These are phyloP conservation scores for Acanthosoma haemorrhoidale DNA, from an alignment of 2,888 invertebrate species.

Conservation along the genomic window DNA sequence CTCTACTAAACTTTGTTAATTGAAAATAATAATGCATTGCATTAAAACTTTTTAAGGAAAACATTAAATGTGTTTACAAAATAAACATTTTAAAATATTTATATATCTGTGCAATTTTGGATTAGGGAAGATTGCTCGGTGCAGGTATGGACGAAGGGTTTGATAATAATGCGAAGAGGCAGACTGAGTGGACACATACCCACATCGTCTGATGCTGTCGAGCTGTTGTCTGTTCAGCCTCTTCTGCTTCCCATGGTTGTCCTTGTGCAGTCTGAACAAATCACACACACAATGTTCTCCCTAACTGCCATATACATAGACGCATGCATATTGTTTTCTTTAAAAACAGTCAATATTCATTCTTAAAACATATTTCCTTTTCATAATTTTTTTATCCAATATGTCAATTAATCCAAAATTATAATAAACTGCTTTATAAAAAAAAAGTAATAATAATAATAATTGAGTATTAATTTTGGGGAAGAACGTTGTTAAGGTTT, in stretches of 20 bases:
- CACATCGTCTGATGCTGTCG: slow-evolving; percentile 68
- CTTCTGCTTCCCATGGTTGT: slow-evolving; percentile 77
- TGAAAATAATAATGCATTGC: too few relatives aligned
- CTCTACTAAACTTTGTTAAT: too few relatives aligned
- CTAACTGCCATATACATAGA: slow-evolving; percentile 27
- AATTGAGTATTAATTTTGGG: background rate
- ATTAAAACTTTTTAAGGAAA: background rate
- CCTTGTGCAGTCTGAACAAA: slow-evolving; percentile 77
- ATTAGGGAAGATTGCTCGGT: slow-evolving; percentile 3
- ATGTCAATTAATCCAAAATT: background rate
- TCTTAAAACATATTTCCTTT: background rate
- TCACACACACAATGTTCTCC: slow-evolving; percentile 31
- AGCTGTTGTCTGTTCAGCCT: slow-evolving; percentile 70
- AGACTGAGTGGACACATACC: slow-evolving; percentile 55
- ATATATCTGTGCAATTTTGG: slow-evolving; percentile 7
- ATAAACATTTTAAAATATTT: too few relatives aligned
- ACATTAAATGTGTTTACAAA: background rate
- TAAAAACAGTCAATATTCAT: slow-evolving; percentile 22
- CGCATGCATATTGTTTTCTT: slow-evolving; percentile 23
- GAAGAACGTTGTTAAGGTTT: too few relatives aligned
- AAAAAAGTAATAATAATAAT: background rate
- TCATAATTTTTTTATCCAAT: background rate
- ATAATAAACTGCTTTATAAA: background rate
- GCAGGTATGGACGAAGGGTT: too few relatives aligned
- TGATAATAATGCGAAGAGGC: slow-evolving; percentile 12